phyloP scores from a whole-genome alignment of 2,888 invertebrate genomes.

The Synergus umbraculus region DNA sequence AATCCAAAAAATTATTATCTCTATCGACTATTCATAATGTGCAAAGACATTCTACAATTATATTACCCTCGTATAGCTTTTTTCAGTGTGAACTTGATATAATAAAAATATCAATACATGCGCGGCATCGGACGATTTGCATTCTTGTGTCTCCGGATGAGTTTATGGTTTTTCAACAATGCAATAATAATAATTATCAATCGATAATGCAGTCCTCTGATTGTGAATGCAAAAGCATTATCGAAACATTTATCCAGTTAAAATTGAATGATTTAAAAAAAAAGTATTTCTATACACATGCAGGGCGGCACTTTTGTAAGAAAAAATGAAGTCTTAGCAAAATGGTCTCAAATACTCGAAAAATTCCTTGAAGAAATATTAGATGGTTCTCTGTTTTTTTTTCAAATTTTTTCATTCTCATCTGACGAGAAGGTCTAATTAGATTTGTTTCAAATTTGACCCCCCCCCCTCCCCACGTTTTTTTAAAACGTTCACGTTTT shows the following conservation, averaged over 20 bases:
- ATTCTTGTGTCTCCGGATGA: conserved; percentile 8
- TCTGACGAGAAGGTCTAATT: too few relatives aligned
- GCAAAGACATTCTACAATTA: not conserved
- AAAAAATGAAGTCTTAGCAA: too few relatives aligned
- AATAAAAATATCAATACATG: not conserved
- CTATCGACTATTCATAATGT: not conserved
- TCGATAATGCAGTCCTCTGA: not conserved
- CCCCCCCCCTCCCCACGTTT: too few relatives aligned
- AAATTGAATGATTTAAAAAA: not conserved
- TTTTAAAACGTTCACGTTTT: too few relatives aligned
- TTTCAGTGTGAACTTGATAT: not conserved
- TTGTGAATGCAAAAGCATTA: not conserved
- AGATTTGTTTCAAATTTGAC: too few relatives aligned
- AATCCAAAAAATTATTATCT: not conserved
- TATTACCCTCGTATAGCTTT: conserved; percentile 13
- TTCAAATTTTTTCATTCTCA: not conserved
- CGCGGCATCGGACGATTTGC: not conserved
- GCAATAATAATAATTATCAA: conserved; percentile 16
- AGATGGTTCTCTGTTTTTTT: not conserved
- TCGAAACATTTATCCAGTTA: not conserved
- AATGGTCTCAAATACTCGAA: too few relatives aligned
- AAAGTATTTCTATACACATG: too few relatives aligned
- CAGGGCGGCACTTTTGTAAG: too few relatives aligned
- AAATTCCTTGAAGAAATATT: too few relatives aligned
- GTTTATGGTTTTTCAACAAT: conserved; percentile 6